These are phyloP conservation scores for Pholis gunnellus DNA, from an alignment of 2,113 vertebrate species.

Conservation along the genomic window DNA sequence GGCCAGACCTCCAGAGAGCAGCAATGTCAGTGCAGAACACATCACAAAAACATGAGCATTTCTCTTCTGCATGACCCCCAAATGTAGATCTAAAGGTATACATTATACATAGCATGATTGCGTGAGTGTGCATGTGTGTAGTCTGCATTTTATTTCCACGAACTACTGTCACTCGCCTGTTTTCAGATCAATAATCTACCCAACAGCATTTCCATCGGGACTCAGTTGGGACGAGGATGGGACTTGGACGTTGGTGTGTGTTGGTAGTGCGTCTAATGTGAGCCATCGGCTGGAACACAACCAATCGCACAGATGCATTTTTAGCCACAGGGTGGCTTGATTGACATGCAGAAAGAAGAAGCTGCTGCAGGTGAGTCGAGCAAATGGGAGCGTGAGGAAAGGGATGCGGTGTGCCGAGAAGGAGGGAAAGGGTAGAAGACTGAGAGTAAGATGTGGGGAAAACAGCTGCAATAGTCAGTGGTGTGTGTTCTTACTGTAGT, in stretches of 20 bases:
- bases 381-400: neutral
- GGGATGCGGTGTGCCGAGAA: neutral
- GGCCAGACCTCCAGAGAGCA: slow-evolving; percentile 5
- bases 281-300: slow-evolving; percentile 13
- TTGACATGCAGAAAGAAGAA: slow-evolving; percentile 5
- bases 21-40: neutral
- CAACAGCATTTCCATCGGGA: slow-evolving; percentile 1
- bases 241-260: neutral
- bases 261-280: neutral
- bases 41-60: neutral
- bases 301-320: slow-evolving; percentile 7
- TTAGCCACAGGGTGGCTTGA: neutral
- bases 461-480: neutral
- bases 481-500: neutral
- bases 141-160: neutral
- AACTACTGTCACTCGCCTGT: slow-evolving; percentile 7
- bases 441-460: neutral
- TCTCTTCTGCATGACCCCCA: neutral
- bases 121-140: neutral
- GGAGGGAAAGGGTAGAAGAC: neutral
- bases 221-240: neutral
- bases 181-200: neutral
- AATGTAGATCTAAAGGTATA: neutral
- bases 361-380: slow-evolving; percentile 9
- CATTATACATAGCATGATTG: neutral